These are phyloP conservation scores for Parus major DNA, from an alignment of 2,113 vertebrate genomes.

Conservation along the genomic window DNA sequence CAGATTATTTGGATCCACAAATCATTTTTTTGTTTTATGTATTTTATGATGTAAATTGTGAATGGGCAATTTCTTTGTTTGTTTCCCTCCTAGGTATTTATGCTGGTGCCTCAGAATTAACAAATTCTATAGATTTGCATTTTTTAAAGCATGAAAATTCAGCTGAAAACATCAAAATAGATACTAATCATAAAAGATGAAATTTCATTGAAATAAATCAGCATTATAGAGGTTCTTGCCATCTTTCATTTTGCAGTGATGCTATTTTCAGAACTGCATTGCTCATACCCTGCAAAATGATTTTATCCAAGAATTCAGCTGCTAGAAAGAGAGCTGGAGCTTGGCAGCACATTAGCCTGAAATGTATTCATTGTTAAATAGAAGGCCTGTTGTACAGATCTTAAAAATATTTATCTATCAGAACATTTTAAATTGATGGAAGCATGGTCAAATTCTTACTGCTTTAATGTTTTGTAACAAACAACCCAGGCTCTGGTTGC, in stretches of 20 bases:
- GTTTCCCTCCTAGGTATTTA: background rate
- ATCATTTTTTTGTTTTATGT: background rate
- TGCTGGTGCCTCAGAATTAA: background rate
- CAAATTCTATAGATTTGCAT: background rate
- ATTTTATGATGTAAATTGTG: background rate
- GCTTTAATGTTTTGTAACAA: constrained; percentile 11
- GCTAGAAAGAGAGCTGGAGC: constrained; percentile 48
- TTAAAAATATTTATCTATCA: constrained; percentile 66
- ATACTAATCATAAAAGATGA: background rate
- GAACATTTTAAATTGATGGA: constrained; percentile 20
- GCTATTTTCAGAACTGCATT: constrained; percentile 65
- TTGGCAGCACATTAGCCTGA: constrained; percentile 30
- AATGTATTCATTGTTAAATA: constrained; percentile 62
- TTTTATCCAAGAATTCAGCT: constrained; percentile 65
- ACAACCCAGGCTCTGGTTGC: background rate
- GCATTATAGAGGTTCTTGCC: constrained; percentile 30
- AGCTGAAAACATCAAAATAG: background rate
- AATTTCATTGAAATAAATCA: constrained; percentile 50
- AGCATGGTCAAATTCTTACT: background rate
- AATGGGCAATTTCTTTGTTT: background rate
- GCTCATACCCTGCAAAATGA: constrained; percentile 62
- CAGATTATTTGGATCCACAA: background rate
- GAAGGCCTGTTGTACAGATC: constrained; percentile 23
- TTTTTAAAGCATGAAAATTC: constrained; percentile 2
- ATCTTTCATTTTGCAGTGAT: constrained; percentile 61